Percentiles rank a stretch among this genome's conserved stretches.
Evolutionary conservation across 1,140 invertebrate species (phyloP).

Genomic region (Leptinotarsa undecemlineata): DNA sequence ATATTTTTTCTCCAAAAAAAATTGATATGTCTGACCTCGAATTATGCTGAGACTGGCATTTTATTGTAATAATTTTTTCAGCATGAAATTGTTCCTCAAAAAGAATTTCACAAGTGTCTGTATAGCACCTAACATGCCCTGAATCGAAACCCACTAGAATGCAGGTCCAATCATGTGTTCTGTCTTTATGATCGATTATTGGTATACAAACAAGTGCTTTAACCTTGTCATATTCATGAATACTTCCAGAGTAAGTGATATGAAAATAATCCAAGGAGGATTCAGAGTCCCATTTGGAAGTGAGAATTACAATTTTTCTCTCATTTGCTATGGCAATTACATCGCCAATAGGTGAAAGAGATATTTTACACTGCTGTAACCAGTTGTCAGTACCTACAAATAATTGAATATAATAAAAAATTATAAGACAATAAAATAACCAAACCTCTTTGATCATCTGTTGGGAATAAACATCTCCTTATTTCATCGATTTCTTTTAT

Average conservation of each 20-base stretch:
- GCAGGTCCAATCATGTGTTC: constrained; percentile 85
- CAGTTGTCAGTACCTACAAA: constrained; percentile 64
- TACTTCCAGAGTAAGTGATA: constrained; percentile 62
- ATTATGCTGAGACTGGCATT: constrained; percentile 77
- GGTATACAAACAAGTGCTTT: constrained; percentile 60
- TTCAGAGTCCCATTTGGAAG: constrained; percentile 65
- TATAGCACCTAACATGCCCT: constrained; percentile 86
- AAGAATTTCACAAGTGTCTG: constrained; percentile 81
- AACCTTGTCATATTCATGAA: constrained; percentile 59
- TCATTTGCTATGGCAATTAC: constrained; percentile 70
- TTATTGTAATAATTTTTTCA: constrained; percentile 76
- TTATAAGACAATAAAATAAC: constrained; percentile 21
- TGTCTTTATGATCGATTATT: constrained; percentile 52
- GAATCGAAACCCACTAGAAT: constrained; percentile 84
- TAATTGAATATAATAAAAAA: constrained; percentile 10
- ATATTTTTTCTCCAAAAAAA: constrained; percentile 77
- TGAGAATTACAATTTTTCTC: constrained; percentile 68
- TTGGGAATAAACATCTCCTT: constrained; percentile 62
- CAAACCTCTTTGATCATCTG: constrained; percentile 57
- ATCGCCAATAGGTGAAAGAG: constrained; percentile 76
- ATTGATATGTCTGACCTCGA: constrained; percentile 62
- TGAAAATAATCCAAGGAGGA: constrained; percentile 57
- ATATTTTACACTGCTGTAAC: constrained; percentile 72
- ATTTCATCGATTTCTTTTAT: constrained; percentile 66
- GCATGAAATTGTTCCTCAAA: constrained; percentile 84